These are phyloP conservation scores for Pyrocephalus nanus DNA, from an alignment of 2,797 vertebrate species.

Conservation along the genomic window DNA sequence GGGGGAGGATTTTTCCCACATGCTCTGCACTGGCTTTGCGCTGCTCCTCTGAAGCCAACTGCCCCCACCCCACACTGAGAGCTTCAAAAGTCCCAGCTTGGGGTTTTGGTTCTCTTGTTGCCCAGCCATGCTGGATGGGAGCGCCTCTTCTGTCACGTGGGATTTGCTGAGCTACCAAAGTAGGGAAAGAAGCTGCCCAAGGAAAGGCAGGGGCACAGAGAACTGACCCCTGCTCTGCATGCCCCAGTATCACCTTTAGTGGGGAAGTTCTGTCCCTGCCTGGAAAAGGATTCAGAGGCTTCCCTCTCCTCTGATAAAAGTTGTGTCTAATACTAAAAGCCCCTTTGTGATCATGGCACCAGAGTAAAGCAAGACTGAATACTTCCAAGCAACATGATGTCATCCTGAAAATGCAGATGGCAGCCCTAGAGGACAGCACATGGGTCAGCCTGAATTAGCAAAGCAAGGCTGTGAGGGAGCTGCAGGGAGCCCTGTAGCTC, in stretches of 20 bases:
- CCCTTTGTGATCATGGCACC: background rate
- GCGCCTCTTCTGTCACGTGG: background rate
- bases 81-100: background rate
- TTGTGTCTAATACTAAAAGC: background rate
- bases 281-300: background rate
- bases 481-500: background rate
- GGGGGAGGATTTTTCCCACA: background rate
- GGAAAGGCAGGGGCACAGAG: background rate
- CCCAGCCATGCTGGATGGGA: background rate
- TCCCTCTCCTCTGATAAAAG: background rate
- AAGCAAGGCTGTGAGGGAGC: background rate
- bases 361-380: background rate
- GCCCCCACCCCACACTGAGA: background rate
- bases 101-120: accelerated
- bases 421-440: background rate
- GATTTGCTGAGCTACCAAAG: background rate
- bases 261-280: background rate
- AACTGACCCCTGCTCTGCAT: background rate
- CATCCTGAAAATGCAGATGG: background rate
- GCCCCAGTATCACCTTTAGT: background rate
- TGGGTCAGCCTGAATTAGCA: background rate
- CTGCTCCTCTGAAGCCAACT: conserved; percentile 6
- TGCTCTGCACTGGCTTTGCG: background rate
- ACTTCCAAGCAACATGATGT: background rate
- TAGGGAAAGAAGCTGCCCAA: accelerated